Evolutionary conservation across 2,797 vertebrate species (phyloP).

Genomic region (Cossypha dichroa): DNA sequence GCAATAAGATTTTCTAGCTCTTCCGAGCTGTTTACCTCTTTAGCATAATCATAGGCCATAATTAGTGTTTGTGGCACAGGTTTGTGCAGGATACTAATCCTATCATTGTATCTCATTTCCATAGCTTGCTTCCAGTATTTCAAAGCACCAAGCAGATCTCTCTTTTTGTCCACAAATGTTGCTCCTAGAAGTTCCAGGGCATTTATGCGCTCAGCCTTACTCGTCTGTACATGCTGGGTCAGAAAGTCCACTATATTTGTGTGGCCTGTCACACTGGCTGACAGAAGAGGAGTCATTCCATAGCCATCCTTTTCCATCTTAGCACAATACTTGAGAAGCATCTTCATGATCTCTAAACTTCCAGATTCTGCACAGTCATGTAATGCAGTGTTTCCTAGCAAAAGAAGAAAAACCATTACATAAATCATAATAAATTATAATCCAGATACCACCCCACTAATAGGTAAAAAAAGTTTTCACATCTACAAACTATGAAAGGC

Average conservation of each 20-base stretch:
- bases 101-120: conserved; percentile 92
- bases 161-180: conserved; percentile 97
- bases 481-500: neutral
- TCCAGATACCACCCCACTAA: neutral
- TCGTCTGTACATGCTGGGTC: conserved; percentile 91
- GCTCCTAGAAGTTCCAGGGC: conserved; percentile 95
- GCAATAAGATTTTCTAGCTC: conserved; percentile 95
- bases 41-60: conserved; percentile 96
- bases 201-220: conserved; percentile 88
- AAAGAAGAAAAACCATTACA: conserved; percentile 21
- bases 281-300: conserved; percentile 96
- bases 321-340: conserved; percentile 95
- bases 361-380: conserved; percentile 98
- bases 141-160: conserved; percentile 94
- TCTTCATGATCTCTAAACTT: conserved; percentile 97
- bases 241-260: conserved; percentile 98
- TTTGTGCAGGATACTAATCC: conserved; percentile 87
- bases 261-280: conserved; percentile 97
- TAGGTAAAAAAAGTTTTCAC: neutral
- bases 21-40: conserved; percentile 90
- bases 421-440: neutral
- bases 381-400: conserved; percentile 92
- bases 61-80: conserved; percentile 91
- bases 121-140: conserved; percentile 99
- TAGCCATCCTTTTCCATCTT: conserved; percentile 98